Conservation (phyloP, 1,140 invertebrate species). For the Bombus consobrinus region DNA sequence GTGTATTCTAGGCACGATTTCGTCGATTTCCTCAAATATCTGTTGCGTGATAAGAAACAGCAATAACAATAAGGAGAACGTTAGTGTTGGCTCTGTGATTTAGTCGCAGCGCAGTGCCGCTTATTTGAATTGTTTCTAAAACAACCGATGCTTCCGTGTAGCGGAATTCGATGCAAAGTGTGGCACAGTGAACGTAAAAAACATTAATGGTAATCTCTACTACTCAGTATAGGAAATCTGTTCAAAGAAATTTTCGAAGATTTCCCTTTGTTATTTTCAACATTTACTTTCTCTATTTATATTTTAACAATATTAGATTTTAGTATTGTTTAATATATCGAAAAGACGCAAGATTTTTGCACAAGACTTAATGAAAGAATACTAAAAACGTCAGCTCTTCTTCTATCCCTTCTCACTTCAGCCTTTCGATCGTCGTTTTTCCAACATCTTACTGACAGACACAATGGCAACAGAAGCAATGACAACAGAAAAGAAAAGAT, state of each 20-base stretch:
- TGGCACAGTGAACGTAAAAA: not conserved
- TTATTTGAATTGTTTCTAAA: not conserved
- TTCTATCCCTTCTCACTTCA: not conserved
- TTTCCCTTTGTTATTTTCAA: not conserved
- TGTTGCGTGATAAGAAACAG: slow-evolving; percentile 23
- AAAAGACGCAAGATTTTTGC: too few species aligned
- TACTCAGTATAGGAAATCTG: too few species aligned
- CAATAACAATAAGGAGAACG: slow-evolving; percentile 35
- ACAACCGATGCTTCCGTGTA: not conserved
- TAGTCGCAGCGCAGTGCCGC: not conserved
- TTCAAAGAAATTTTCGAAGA: not conserved
- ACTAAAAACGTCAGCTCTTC: too few species aligned
- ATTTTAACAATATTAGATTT: too few species aligned
- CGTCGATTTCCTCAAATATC: slow-evolving; percentile 29
- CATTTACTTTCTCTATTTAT: too few species aligned
- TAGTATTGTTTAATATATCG: too few species aligned
- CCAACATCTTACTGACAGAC: not conserved
- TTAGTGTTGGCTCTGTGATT: slow-evolving; percentile 6
- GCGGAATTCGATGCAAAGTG: not conserved
- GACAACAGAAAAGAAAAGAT: not conserved
- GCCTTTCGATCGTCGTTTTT: not conserved
- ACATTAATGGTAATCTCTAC: not conserved
- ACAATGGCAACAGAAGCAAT: not conserved
- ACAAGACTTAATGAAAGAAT: too few species aligned
- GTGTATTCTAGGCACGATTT: slow-evolving; percentile 21